Evolutionary conservation across 2,888 invertebrate species (phyloP).

Genomic region (Cryptocheilus praepositus): DNA sequence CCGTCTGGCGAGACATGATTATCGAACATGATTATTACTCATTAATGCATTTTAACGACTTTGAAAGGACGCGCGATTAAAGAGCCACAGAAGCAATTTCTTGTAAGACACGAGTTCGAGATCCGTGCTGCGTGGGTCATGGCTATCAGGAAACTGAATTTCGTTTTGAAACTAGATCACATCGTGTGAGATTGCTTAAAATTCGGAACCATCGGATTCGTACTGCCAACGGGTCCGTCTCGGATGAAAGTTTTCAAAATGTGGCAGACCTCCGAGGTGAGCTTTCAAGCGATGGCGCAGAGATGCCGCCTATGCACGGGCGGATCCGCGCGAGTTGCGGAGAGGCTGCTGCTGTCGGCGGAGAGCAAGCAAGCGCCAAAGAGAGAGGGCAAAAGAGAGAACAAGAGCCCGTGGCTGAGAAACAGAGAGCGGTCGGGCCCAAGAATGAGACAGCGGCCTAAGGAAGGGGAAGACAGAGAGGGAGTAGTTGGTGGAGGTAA

Average conservation of each 20-base stretch:
- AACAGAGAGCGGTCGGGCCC: not conserved
- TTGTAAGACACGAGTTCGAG: too few species aligned
- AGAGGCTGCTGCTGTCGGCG: constrained; percentile 13
- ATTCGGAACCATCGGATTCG: too few species aligned
- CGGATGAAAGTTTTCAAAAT: too few species aligned
- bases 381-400: constrained; percentile 12
- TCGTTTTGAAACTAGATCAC: not conserved
- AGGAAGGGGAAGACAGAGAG: not conserved
- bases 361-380: constrained; percentile 6
- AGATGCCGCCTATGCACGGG: constrained; percentile 57
- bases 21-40: too few species aligned
- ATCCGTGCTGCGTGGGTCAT: too few species aligned
- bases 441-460: not conserved
- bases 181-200: too few species aligned
- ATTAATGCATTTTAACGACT: too few species aligned
- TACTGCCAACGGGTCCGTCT: too few species aligned
- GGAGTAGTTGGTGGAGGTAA: not conserved
- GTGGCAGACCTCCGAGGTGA: constrained; percentile 4
- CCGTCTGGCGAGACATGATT: not conserved
- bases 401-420: not conserved
- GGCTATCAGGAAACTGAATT: not conserved
- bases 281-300: constrained; percentile 35
- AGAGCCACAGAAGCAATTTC: too few species aligned
- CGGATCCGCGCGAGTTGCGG: constrained; percentile 49
- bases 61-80: too few species aligned